These are phyloP conservation scores for Scaptodrosophila latifasciaeformis DNA, from an alignment of 2,888 invertebrate genomes.

Conservation along the genomic window DNA sequence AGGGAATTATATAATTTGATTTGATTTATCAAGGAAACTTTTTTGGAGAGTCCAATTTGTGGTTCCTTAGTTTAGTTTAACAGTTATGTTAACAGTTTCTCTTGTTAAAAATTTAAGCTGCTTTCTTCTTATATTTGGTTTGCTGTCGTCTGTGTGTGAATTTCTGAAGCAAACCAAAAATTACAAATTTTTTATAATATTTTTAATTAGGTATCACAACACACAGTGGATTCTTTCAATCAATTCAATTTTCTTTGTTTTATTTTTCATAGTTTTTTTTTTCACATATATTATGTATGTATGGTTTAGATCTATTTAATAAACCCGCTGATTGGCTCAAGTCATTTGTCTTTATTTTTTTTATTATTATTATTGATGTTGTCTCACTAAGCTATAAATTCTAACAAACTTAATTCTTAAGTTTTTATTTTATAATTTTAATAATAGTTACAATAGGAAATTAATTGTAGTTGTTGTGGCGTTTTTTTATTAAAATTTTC, in stretches of 20 bases:
- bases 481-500: slow-evolving; percentile 33
- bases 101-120: no score
- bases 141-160: no score
- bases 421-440: no score
- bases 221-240: slow-evolving; percentile 56
- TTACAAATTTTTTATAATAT: not conserved
- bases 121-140: no score
- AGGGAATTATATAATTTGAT: no score
- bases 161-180: no score
- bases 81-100: no score
- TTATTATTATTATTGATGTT: slow-evolving; percentile 25
- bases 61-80: no score
- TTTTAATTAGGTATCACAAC: slow-evolving; percentile 63
- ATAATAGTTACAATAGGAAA: slow-evolving; percentile 57
- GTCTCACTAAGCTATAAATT: slow-evolving; percentile 53
- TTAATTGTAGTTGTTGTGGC: slow-evolving; percentile 62
- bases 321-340: no score
- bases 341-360: slow-evolving; percentile 12
- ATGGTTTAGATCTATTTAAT: slow-evolving; percentile 33
- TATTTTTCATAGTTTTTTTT: slow-evolving; percentile 6
- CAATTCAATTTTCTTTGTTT: slow-evolving; percentile 15
- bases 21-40: no score
- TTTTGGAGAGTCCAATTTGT: no score
- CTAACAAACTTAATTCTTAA: slow-evolving; percentile 59
- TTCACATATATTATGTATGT: no score